A percentile compares a stretch with the other conserved stretches of the same genome.
Conservation (phyloP, 2,797 vertebrate species). For the Microhierax caerulescens region DNA sequence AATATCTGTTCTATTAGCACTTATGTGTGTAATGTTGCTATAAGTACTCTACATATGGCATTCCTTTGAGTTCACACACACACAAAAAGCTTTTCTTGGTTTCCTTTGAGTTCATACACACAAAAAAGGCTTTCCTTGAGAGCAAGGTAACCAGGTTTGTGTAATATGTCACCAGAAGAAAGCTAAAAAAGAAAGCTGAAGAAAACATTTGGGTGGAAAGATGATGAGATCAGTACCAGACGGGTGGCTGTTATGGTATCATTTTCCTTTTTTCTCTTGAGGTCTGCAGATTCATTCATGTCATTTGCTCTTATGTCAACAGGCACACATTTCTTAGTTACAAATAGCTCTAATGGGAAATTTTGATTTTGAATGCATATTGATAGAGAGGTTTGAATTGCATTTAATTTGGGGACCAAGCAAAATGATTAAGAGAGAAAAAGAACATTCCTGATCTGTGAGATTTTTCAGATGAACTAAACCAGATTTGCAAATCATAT, state of each 20-base stretch:
- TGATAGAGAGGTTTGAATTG: conserved; percentile 6
- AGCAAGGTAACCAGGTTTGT: background rate
- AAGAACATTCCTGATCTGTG: conserved; percentile 20
- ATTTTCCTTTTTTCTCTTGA: background rate
- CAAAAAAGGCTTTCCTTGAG: conserved; percentile 15
- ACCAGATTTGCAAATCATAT: conserved; percentile 55
- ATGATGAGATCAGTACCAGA: background rate
- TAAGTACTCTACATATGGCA: conserved; percentile 31
- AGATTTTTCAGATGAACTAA: conserved; percentile 47
- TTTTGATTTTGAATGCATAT: conserved; percentile 40
- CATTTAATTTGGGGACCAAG: conserved; percentile 32
- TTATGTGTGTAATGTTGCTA: conserved; percentile 23
- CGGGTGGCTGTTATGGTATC: background rate
- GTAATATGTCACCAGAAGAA: background rate
- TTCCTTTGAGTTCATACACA: background rate
- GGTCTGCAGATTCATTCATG: background rate
- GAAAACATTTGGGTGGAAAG: background rate
- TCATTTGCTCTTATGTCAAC: background rate
- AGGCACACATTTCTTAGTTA: conserved; percentile 5
- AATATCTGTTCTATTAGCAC: background rate
- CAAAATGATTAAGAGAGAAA: conserved; percentile 32
- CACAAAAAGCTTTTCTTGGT: background rate
- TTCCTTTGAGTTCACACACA: background rate
- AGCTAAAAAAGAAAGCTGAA: background rate
- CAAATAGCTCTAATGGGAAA: conserved; percentile 26